Evolutionary conservation across 2,797 vertebrate genomes (phyloP), one percentile per base, ranked within the genome.

Genomic region (Ctenopoma kingsleyae): DNA sequence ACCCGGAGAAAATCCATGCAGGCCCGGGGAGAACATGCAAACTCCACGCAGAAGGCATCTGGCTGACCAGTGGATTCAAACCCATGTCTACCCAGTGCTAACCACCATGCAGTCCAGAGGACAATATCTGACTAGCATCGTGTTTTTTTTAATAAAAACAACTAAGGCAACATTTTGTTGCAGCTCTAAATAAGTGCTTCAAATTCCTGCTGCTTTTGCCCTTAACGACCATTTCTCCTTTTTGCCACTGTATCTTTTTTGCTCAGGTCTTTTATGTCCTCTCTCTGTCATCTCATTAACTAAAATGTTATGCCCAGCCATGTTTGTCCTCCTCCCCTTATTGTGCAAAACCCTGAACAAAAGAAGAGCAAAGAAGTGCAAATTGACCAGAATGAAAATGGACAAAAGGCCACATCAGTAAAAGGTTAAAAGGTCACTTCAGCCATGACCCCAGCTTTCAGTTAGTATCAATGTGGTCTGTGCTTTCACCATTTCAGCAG

Each of bases 361-460:
- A 85, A 78, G 64, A 76, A 8, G 50, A 64, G 25, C 56, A 67
- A 69, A 59, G 48, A 59, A 23, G 72, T 61, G 53, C 83, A 86
- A 91, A 90, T 83, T 67, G 70, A 63, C 71, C 36, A 48, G 30
- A 74, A 63, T 71, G 44, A 78, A 78, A 75, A 62, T 78, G 71
- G 56, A 84, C 78, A 89, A 84, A 71, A 35, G 76, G 56, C 38
- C 43, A 59, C 66, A 81, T 78, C 68, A 67, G 69, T 48, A 66
- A 82, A 71, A 84, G 81, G 88, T 82, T 30, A 67, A 75, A 73
- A 84, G 84, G 88, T 88, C 76, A 19, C 35, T 0, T 13, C 0
- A 70, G 85, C 86, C 68, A 16, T 19, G 85, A 89, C 87, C 91
- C 66, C 49, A 61, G 36, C 54, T 78, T 82, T 76, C 70, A 74